phyloP scores from a whole-genome alignment of 2,797 vertebrate genomes.

The Rhynchotus rufescens region DNA sequence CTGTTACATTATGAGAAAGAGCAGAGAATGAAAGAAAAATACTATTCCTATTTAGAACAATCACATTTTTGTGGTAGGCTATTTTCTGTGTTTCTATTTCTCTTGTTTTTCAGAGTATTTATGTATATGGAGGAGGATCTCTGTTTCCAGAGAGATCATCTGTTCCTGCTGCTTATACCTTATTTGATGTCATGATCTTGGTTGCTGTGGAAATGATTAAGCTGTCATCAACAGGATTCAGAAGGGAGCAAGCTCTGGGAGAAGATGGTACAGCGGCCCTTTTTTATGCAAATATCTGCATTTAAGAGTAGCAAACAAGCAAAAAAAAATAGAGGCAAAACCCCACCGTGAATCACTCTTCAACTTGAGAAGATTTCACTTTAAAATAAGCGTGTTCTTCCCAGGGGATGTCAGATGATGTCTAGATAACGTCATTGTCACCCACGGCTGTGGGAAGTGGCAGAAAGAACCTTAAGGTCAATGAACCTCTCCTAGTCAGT shows the following conservation, averaged over 20 bases:
- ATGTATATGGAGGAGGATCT: not conserved
- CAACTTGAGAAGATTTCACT: not conserved
- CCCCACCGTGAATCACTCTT: not conserved
- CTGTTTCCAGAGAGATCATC: slow-evolving; percentile 46
- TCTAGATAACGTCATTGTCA: not conserved
- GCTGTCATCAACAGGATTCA: slow-evolving; percentile 59
- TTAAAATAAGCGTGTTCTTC: not conserved
- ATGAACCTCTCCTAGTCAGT: not conserved
- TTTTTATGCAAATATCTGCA: slow-evolving; percentile 47
- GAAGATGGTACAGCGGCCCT: slow-evolving; percentile 33
- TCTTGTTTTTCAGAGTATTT: not conserved
- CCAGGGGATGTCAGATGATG: not conserved
- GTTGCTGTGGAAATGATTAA: slow-evolving; percentile 74
- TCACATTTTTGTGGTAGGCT: not conserved
- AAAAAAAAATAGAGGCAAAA: not conserved
- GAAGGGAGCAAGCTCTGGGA: slow-evolving; percentile 43
- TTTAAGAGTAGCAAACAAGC: slow-evolving; percentile 23
- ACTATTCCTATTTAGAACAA: not conserved
- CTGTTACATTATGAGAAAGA: not conserved
- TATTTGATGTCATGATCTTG: slow-evolving; percentile 42
- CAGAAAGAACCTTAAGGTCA: not conserved
- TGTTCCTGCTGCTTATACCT: slow-evolving; percentile 26
- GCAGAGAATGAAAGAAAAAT: not conserved
- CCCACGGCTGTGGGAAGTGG: not conserved
- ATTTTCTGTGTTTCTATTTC: not conserved